A percentile compares a stretch with the other conserved stretches of the same genome.
Conservation (phyloP, 2,888 invertebrate genomes). For the Cryptus armator region DNA sequence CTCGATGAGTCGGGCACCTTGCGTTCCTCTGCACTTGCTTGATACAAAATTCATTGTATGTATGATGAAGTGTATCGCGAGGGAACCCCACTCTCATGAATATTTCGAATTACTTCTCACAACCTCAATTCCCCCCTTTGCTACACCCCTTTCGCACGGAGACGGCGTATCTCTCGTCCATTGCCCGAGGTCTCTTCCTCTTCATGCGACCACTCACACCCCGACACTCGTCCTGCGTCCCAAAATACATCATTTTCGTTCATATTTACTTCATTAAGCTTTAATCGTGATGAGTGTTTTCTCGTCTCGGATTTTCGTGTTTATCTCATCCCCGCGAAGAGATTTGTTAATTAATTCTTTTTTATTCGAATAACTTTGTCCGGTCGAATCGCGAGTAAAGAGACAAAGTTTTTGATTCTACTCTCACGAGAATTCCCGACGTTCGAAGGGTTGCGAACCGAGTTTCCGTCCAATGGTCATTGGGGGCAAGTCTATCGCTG, state of each 20-base stretch:
- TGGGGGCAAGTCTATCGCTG: neutral
- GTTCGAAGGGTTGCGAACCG: no score
- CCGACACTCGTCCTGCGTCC: neutral
- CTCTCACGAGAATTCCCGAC: no score
- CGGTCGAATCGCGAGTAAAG: no score
- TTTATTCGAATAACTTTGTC: neutral
- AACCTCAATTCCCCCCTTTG: conserved; percentile 62
- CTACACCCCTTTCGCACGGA: conserved; percentile 12
- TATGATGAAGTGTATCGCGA: conserved; percentile 70
- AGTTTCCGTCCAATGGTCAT: neutral
- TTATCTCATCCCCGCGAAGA: neutral
- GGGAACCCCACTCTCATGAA: conserved; percentile 67
- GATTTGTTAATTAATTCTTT: neutral
- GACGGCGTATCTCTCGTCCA: conserved; percentile 5
- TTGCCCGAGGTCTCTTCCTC: conserved; percentile 4
- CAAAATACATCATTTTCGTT: conserved; percentile 45
- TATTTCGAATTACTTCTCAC: conserved; percentile 71
- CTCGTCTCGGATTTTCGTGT: neutral
- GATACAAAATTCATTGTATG: conserved; percentile 73
- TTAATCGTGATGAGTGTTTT: conserved; percentile 13
- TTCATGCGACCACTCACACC: neutral
- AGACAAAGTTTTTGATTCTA: no score
- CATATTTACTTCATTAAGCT: conserved; percentile 29
- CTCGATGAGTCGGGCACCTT: conserved; percentile 58
- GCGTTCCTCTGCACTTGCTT: conserved; percentile 62